Conservation (phyloP, 2,113 vertebrate species). For the Nycticebus coucang region DNA sequence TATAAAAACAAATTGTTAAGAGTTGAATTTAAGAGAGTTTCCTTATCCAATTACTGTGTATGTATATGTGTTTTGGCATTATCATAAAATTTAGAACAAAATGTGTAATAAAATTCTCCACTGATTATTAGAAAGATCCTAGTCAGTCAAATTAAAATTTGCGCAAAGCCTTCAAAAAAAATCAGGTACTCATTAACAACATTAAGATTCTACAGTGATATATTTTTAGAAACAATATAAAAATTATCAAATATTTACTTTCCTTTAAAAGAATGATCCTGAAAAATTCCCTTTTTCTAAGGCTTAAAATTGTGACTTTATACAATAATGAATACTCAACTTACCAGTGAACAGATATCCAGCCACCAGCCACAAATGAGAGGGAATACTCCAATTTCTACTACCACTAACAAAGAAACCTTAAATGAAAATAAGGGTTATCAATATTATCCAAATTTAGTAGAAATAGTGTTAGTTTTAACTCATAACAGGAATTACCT, state of each 20-base stretch:
- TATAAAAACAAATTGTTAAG: not conserved
- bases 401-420: conserved; percentile 97
- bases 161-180: not conserved
- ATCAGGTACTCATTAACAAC: not conserved
- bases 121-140: conserved; percentile 1
- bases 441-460: not conserved
- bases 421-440: conserved; percentile 72
- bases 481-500: conserved; percentile 87
- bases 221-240: not conserved
- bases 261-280: conserved; percentile 42
- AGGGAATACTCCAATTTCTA: conserved; percentile 98
- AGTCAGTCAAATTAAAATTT: conserved; percentile 37
- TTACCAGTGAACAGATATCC: conserved; percentile 97
- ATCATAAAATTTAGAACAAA: conserved; percentile 24
- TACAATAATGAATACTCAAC: conserved; percentile 63
- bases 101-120: not conserved
- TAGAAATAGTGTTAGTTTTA: not conserved
- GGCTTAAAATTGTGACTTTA: not conserved
- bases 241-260: conserved; percentile 19
- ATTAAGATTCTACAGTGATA: conserved; percentile 8
- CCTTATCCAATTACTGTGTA: not conserved
- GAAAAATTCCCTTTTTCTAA: not conserved
- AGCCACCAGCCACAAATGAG: conserved; percentile 99
- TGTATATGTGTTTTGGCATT: not conserved
- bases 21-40: not conserved